Conservation (phyloP, 1,140 invertebrate species). For the Camponotus vicinus region DNA sequence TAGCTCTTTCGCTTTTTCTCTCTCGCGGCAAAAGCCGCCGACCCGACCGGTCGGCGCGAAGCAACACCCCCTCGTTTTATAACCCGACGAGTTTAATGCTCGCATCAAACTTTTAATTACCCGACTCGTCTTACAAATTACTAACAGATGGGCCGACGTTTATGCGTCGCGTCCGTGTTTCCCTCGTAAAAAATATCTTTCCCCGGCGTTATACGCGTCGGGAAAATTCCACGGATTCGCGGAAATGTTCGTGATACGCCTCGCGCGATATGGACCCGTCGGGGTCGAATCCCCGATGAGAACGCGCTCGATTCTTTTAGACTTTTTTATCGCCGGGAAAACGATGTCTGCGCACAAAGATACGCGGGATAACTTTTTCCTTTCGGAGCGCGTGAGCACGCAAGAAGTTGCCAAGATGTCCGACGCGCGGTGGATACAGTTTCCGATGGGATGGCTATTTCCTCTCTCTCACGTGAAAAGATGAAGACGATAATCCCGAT, state of each 20-base stretch:
- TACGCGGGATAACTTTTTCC: constrained; percentile 7
- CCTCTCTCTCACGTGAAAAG: constrained; percentile 54
- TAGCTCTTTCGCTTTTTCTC: constrained; percentile 45
- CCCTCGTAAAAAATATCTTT: constrained; percentile 76
- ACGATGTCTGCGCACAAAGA: constrained; percentile 1
- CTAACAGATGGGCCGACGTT: constrained; percentile 83
- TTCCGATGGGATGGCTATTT: constrained; percentile 55
- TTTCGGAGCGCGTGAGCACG: neutral
- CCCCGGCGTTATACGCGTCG: neutral
- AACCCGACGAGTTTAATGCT: constrained; percentile 84
- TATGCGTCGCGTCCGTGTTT: constrained; percentile 73
- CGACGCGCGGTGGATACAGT: constrained; percentile 54
- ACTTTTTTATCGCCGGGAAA: neutral
- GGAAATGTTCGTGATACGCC: neutral
- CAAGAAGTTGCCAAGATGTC: constrained; percentile 70
- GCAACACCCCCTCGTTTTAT: constrained; percentile 80
- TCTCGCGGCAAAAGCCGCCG: constrained; percentile 3
- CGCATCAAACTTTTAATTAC: constrained; percentile 86
- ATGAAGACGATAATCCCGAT: constrained; percentile 66
- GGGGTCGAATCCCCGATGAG: neutral
- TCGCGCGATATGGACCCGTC: neutral
- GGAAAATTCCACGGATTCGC: constrained; percentile 12
- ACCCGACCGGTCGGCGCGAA: constrained; percentile 43
- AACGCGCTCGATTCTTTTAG: constrained; percentile 12
- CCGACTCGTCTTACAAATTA: constrained; percentile 84